Evolutionary conservation across 2,888 invertebrate genomes (phyloP).

Genomic region (Diarsia rubi): DNA sequence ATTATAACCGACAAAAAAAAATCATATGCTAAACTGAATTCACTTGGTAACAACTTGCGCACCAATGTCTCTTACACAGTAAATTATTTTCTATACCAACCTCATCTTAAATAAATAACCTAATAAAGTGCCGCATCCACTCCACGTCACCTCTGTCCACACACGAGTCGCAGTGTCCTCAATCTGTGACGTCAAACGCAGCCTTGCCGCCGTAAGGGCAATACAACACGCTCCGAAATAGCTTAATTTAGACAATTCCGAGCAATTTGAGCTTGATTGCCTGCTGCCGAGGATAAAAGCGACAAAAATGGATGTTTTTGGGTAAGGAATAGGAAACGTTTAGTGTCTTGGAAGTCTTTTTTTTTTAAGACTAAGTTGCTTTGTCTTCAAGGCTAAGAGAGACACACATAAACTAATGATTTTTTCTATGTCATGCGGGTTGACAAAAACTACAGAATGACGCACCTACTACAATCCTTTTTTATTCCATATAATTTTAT

Average conservation of each 20-base stretch:
- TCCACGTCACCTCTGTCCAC: conserved; percentile 15
- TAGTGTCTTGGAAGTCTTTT: background rate
- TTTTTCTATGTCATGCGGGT: background rate
- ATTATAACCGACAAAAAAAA: background rate
- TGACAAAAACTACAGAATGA: background rate
- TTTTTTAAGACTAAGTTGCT: background rate
- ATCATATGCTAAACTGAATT: background rate
- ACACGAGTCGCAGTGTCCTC: conserved; percentile 59
- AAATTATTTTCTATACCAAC: no score
- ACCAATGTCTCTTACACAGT: no score
- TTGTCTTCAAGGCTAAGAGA: background rate
- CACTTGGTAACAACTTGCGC: background rate
- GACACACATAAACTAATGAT: background rate
- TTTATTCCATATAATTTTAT: no score
- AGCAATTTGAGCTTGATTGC: conserved; percentile 71
- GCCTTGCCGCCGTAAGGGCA: conserved; percentile 74
- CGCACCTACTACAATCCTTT: background rate
- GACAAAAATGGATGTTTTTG: conserved; percentile 13
- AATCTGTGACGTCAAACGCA: conserved; percentile 76
- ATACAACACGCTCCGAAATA: conserved; percentile 76
- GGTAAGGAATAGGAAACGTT: background rate
- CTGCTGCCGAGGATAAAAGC: conserved; percentile 13
- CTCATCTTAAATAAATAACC: background rate
- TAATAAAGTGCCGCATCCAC: conserved; percentile 67
- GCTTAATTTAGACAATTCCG: conserved; percentile 79